Conservation (phyloP, 2,113 vertebrate species). For the Rhipidura dahli region DNA sequence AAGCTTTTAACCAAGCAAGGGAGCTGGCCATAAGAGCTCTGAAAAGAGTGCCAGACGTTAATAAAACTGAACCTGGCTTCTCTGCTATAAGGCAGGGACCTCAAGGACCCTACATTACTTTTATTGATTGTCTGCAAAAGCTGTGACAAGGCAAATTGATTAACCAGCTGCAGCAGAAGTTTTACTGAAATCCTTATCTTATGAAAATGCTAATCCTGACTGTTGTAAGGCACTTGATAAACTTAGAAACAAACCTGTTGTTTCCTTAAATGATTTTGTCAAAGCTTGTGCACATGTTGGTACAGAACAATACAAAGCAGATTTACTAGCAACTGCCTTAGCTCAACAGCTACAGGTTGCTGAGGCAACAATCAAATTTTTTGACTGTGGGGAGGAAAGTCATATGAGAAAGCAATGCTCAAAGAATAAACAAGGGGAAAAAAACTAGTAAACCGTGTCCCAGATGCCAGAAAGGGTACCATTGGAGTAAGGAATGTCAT, state of each 20-base stretch:
- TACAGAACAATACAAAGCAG: not conserved
- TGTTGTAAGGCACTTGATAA: not conserved
- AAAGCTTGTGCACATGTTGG: not conserved
- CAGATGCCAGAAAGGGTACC: not conserved
- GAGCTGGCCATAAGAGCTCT: not conserved
- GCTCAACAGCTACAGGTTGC: not conserved
- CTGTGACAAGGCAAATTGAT: not conserved
- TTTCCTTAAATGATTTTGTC: not conserved
- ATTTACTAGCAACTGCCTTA: not conserved
- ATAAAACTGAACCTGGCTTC: not conserved
- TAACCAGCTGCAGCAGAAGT: not conserved
- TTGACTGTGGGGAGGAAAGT: not conserved
- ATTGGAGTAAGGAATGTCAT: not conserved
- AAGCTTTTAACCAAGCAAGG: not conserved
- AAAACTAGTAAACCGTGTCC: not conserved
- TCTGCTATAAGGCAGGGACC: not conserved
- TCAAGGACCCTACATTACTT: not conserved
- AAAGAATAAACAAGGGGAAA: not conserved
- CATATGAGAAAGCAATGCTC: not conserved
- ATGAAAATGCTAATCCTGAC: not conserved
- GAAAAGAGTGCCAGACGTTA: not conserved
- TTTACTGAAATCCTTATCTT: not conserved
- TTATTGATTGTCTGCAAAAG: not conserved
- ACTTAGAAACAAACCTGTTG: not conserved
- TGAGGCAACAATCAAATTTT: not conserved